Percentiles rank a stretch among this genome's conserved stretches.
Conservation (phyloP, 2,113 vertebrate genomes). For the Catagonus wagneri region DNA sequence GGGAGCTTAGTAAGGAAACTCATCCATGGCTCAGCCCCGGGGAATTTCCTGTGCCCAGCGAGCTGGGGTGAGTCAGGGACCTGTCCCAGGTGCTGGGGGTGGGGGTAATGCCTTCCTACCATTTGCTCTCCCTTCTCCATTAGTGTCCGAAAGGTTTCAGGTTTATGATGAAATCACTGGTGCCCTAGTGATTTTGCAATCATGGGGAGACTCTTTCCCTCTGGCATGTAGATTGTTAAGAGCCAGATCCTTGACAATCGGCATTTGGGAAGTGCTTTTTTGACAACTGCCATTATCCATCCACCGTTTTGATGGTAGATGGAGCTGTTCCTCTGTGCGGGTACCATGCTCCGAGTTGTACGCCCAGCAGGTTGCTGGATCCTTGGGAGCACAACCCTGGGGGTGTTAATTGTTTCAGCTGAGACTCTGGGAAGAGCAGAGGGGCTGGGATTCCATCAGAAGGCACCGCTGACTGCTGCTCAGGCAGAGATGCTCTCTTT, state of each 20-base stretch:
- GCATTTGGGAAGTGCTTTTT: background rate
- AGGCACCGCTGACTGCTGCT: rapidly evolving
- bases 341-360: rapidly evolving
- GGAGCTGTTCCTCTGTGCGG: background rate
- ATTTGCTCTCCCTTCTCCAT: background rate
- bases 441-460: background rate
- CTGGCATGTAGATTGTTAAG: background rate
- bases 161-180: background rate
- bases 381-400: background rate
- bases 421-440: too few relatives aligned
- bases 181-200: background rate
- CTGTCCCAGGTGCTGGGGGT: background rate
- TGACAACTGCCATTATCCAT: background rate
- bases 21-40: slow-evolving; percentile 28
- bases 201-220: background rate
- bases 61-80: slow-evolving; percentile 39
- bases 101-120: background rate
- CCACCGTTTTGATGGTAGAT: background rate
- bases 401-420: background rate
- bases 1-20: background rate
- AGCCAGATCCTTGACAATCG: background rate
- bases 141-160: background rate
- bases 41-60: slow-evolving; percentile 68
- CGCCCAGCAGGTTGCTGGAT: background rate
- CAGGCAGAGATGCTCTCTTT: background rate